Evolutionary conservation across 2,888 invertebrate genomes (phyloP), one percentile per base, ranked within the genome.

Genomic region (Scotopteryx bipunctaria): DNA sequence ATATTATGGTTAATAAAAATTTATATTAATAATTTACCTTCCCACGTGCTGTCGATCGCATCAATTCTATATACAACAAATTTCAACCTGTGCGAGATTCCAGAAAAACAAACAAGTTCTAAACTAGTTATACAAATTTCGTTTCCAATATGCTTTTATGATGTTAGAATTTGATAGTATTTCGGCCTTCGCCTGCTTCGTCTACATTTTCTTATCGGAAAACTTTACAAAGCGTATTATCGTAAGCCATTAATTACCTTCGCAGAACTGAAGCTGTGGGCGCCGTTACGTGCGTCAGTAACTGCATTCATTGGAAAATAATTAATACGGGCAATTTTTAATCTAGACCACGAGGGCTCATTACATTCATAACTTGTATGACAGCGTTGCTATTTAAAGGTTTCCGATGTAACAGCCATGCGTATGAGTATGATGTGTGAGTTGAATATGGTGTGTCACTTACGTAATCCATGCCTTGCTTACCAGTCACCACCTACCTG

Each of bases 381-480:
- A 54, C 56, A 56, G 29, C 37, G 38, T 45, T 32, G 47, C 53
- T 56, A 58, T 57, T 48, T 57, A 58, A 57, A 53, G 63, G 57
- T 57, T 59, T 60, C 60, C 57, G 47, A 55, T 55, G 48, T 57
- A 51, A 60, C 53, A 55, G 47, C 37, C 57, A 55, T 51, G 38
- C 38, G 42, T 51, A 57, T 55, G 54, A 58, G 48, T 54, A 45
- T 45, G n/a, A 48, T 27, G 37, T 29, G 15, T 56, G 43, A n/a
- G n/a, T n/a, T 58, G 62, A 66, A 64, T 66, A 63, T 66, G 67
- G 67, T 67, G 64, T 66, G 60, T 66, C 68, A 69, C 67, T 81
- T 79, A 73, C 77, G 73, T 77, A 81, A 81, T 61, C 53, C 51
- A 58, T 45, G 49, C 48, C 44, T 44, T 55, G 55, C 53, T 29